Evolutionary conservation across 2,797 vertebrate species (phyloP).

Genomic region (Oreochromis grahami): DNA sequence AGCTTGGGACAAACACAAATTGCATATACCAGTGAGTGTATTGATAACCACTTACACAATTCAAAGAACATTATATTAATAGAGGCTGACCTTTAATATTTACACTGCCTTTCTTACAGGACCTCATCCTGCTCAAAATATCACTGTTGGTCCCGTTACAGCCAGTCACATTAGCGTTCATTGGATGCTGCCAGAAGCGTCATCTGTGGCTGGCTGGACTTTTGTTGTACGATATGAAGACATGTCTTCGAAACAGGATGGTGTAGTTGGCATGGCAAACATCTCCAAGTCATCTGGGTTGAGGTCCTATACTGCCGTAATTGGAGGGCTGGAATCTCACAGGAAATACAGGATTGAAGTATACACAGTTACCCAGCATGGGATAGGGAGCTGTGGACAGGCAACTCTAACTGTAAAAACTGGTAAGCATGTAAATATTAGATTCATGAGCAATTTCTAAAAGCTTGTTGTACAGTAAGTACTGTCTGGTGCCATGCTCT

Average conservation of each 20-base stretch:
- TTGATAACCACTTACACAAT: background rate
- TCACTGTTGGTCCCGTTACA: conserved; percentile 66
- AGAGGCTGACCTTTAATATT: background rate
- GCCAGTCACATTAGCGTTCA: conserved; percentile 74
- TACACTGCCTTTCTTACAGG: conserved; percentile 59
- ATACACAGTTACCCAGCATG: conserved; percentile 73
- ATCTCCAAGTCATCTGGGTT: conserved; percentile 50
- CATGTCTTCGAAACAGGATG: conserved; percentile 49
- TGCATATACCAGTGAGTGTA: conserved; percentile 44
- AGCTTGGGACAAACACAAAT: conserved; percentile 68
- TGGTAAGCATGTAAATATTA: conserved; percentile 64
- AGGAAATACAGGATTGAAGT: conserved; percentile 78
- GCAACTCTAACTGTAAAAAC: conserved; percentile 71
- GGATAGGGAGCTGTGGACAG: conserved; percentile 75
- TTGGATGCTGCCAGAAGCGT: conserved; percentile 70
- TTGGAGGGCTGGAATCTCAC: conserved; percentile 72
- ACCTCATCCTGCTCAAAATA: conserved; percentile 74
- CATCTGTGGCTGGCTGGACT: conserved; percentile 60
- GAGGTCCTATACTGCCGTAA: conserved; percentile 58
- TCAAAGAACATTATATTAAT: background rate
- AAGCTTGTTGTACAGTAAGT: background rate
- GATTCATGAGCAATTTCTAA: background rate
- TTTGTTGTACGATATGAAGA: conserved; percentile 77
- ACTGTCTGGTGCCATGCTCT: background rate
- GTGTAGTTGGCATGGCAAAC: conserved; percentile 36